Evolutionary conservation across 2,888 invertebrate genomes (phyloP).

Genomic region (Gisinianus flammeolus): DNA sequence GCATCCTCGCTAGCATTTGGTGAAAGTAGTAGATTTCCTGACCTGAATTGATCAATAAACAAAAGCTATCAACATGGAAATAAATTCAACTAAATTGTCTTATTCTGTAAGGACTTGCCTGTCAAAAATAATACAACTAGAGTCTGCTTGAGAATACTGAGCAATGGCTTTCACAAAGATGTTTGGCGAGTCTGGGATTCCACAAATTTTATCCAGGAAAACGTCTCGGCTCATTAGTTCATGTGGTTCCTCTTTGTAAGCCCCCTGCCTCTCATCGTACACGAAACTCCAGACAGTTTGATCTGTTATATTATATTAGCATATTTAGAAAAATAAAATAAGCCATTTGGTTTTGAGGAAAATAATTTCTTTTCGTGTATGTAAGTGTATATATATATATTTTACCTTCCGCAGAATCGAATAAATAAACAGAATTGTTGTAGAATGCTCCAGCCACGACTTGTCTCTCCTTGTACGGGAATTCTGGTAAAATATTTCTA

Average conservation of each 20-base stretch:
- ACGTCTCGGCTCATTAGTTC: conserved; percentile 31
- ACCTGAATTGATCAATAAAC: conserved; percentile 18
- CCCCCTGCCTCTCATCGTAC: conserved; percentile 22
- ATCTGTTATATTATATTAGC: conserved; percentile 2
- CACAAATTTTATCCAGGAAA: conserved; percentile 45
- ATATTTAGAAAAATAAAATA: neutral
- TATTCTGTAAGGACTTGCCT: conserved; percentile 26
- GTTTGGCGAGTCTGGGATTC: conserved; percentile 21
- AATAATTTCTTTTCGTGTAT: too few species aligned
- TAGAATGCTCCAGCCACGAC: conserved; percentile 47
- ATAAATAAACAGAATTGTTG: conserved; percentile 43
- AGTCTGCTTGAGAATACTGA: conserved; percentile 38
- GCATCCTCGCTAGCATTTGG: conserved; percentile 40
- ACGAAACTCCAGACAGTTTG: conserved; percentile 49
- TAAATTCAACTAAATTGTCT: neutral
- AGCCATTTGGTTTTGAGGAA: neutral
- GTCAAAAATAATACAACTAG: conserved; percentile 48
- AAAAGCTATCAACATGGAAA: too few species aligned
- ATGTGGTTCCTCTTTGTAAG: conserved; percentile 28
- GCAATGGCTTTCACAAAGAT: conserved; percentile 45
- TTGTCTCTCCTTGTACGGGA: conserved; percentile 33
- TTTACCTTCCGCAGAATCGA: conserved; percentile 46
- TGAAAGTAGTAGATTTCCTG: conserved; percentile 35
- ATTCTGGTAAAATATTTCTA: conserved; percentile 41
- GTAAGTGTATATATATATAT: neutral